A percentile compares a stretch with the other conserved stretches of the same genome.
phyloP scores from a whole-genome alignment of 2,797 vertebrate genomes.

The Syncerus caffer region DNA sequence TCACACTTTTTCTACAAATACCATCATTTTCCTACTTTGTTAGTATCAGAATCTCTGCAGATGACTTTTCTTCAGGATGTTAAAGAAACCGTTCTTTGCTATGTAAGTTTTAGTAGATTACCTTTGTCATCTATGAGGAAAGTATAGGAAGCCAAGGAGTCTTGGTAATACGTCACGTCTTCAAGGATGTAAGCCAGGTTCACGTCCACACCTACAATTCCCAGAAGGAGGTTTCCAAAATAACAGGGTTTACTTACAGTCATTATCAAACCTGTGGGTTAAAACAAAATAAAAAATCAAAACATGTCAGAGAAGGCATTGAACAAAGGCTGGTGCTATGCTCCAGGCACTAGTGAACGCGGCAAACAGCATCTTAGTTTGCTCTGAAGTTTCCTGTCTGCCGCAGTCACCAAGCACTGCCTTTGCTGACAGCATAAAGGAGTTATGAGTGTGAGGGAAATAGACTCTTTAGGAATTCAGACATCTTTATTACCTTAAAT shows the following conservation, averaged over 20 bases:
- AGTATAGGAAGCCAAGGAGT: slow-evolving; percentile 97
- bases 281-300: slow-evolving; percentile 19
- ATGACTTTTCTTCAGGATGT: background rate
- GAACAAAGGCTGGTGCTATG: background rate
- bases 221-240: slow-evolving; percentile 96
- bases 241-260: slow-evolving; percentile 98
- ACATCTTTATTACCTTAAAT: background rate
- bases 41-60: background rate
- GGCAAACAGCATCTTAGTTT: background rate
- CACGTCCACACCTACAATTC: slow-evolving; percentile 97
- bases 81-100: background rate
- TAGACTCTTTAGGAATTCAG: background rate
- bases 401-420: background rate
- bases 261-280: slow-evolving; percentile 93
- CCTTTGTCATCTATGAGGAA: slow-evolving; percentile 99
- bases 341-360: background rate
- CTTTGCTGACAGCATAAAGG: background rate
- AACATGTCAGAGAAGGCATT: background rate
- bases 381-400: background rate
- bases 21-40: background rate
- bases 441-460: background rate
- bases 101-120: slow-evolving; percentile 72
- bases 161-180: slow-evolving; percentile 98
- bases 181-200: slow-evolving; percentile 98
- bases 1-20: background rate